phyloP scores from a whole-genome alignment of 1,140 invertebrate genomes.

The Sycophila sp. region DNA sequence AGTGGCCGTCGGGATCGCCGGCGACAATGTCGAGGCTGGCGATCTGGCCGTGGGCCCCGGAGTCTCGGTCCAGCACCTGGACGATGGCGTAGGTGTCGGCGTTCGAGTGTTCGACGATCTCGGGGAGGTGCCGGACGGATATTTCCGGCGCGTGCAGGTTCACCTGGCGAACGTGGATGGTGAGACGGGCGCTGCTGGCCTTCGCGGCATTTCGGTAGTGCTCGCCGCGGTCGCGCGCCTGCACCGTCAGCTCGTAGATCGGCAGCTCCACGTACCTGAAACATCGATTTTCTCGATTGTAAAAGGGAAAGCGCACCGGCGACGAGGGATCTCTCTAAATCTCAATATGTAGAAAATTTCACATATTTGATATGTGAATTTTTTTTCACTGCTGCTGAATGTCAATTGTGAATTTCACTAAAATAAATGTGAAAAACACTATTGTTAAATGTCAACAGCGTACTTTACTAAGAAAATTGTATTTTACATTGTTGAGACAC shows the following conservation, averaged over 20 bases:
- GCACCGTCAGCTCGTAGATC: conserved; percentile 79
- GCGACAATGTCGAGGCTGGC: conserved; percentile 85
- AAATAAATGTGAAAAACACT: too few species aligned
- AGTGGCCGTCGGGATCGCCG: conserved; percentile 88
- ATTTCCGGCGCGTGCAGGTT: conserved; percentile 90
- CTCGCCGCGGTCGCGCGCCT: conserved; percentile 85
- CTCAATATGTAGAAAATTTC: too few species aligned
- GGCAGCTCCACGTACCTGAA: conserved; percentile 74
- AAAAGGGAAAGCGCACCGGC: too few species aligned
- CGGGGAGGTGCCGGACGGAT: conserved; percentile 79
- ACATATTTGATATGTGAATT: too few species aligned
- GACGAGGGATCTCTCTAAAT: too few species aligned
- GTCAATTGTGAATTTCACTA: too few species aligned
- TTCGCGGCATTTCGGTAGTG: conserved; percentile 70
- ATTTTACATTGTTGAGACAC: too few species aligned
- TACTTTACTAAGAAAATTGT: too few species aligned
- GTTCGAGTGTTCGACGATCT: conserved; percentile 85
- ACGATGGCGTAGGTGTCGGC: conserved; percentile 92
- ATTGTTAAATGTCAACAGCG: too few species aligned
- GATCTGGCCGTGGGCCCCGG: conserved; percentile 85
- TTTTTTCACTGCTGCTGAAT: too few species aligned
- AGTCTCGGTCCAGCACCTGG: conserved; percentile 83
- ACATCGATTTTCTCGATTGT: too few species aligned
- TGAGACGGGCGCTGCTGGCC: conserved; percentile 78
- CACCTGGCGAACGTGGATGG: conserved; percentile 83